Percentiles rank a stretch among this genome's conserved stretches.
Evolutionary conservation across 2,888 invertebrate species (phyloP).

Genomic region (Andrena camellia): DNA sequence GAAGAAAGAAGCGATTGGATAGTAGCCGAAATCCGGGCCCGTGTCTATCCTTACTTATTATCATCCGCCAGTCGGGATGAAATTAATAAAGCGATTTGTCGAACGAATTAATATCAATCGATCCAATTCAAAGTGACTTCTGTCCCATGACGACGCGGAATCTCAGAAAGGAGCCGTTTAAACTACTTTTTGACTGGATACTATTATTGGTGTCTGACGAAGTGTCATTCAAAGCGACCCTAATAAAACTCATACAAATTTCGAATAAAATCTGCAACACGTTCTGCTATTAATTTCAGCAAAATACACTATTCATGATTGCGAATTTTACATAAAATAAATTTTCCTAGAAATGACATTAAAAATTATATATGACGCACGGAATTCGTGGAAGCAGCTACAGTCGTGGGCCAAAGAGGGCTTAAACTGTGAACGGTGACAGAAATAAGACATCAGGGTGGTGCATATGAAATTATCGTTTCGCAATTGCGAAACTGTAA

Average conservation of each 20-base stretch:
- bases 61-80: conserved; percentile 15
- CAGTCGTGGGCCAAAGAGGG: too few species aligned
- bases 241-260: too few species aligned
- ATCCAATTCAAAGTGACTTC: conserved; percentile 29
- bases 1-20: conserved; percentile 43
- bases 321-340: too few species aligned
- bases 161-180: conserved; percentile 15
- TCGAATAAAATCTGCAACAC: too few species aligned
- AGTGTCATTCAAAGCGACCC: not conserved
- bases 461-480: too few species aligned
- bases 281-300: too few species aligned
- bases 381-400: too few species aligned
- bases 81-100: conserved; percentile 66
- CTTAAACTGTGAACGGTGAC: too few species aligned
- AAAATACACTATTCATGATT: too few species aligned
- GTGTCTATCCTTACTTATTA: conserved; percentile 22
- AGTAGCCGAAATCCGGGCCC: conserved; percentile 19
- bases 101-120: conserved; percentile 8
- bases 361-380: not conserved
- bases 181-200: not conserved
- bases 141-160: conserved; percentile 36
- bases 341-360: not conserved
- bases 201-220: not conserved
- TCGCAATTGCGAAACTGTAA: too few species aligned
- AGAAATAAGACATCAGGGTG: too few species aligned